These are phyloP conservation scores for Oxygymnocypris stewartii DNA, from an alignment of 2,113 vertebrate genomes.

Conservation along the genomic window DNA sequence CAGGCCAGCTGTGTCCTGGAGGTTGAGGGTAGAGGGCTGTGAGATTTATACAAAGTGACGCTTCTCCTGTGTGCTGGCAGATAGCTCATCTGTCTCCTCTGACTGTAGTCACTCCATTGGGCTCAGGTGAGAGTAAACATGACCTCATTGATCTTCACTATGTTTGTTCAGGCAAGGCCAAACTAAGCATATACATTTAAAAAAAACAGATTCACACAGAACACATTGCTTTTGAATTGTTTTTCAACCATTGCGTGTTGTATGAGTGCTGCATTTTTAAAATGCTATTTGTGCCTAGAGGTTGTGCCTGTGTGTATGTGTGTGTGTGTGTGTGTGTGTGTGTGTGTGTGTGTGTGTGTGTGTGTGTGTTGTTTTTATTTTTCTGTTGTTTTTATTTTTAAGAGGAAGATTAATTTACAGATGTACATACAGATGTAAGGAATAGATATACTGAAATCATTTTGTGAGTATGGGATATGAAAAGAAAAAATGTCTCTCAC, in stretches of 20 bases:
- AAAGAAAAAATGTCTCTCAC: not conserved
- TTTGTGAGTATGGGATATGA: not conserved
- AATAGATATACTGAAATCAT: not conserved
- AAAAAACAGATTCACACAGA: not conserved
- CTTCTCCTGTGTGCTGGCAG: constrained; percentile 20
- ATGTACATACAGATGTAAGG: not conserved
- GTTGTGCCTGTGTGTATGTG: too few relatives aligned
- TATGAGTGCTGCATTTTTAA: not conserved
- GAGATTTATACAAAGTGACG: constrained; percentile 46
- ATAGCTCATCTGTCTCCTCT: constrained; percentile 31
- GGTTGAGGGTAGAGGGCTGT: not conserved
- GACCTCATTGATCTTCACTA: constrained; percentile 4
- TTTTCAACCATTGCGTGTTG: not conserved
- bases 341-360: too few relatives aligned
- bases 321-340: too few relatives aligned
- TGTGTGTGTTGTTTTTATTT: too few relatives aligned
- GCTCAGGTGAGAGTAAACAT: constrained; percentile 40
- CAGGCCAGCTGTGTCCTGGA: constrained; percentile 25
- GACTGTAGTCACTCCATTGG: constrained; percentile 13
- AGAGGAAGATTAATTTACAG: not conserved
- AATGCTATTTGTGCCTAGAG: not conserved
- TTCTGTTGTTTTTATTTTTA: too few relatives aligned
- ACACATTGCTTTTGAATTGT: not conserved
- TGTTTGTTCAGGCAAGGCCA: not conserved
- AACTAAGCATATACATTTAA: not conserved